Evolutionary conservation across 1,140 invertebrate species (phyloP), one percentile per base, ranked within the genome.

Genomic region (Bombus ignitus): DNA sequence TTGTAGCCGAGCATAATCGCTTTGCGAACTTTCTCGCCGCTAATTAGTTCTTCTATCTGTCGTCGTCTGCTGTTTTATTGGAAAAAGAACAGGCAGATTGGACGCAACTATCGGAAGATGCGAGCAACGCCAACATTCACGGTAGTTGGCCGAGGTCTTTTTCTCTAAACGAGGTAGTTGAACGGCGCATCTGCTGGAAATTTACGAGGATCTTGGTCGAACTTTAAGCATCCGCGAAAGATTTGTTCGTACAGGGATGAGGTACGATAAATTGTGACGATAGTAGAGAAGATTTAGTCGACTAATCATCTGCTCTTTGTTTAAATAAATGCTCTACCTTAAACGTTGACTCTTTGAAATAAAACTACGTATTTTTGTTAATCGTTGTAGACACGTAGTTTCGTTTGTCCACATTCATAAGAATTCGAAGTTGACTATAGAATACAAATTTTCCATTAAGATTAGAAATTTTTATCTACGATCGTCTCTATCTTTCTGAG

Each of bases 21-120:
- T 28, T 35, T 6, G 59, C 62, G n/a, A 86, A 89, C 70, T 88
- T 89, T 89, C 83, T 79, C 74, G 76, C 4, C 32, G 12, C 22
- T 79, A 86, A 88, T 79, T 66, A 85, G 44, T 3, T 42, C 53
- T 75, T 25, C 42, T 65, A 22, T 42, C 75, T 37, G n/a, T 70
- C 44, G 66, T 25, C 32, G 68, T 42, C 73, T 28, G 32, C 18
- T 32, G 9, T 32, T 83, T 25, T 6, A 39, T 6, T 12, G 35
- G 1, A 8, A 25, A 32, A 35, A 62, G 37, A 62, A 44, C 8
- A 8, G 39, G 25, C 42, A 22, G 15, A 8, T 12, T 1, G 39
- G 25, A 32, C 25, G n/a, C 3, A 44, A 73, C 15, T 32, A 47
- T 72, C 70, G 70, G 70, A 15, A 6, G 39, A 72, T 47, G n/a